These are phyloP conservation scores for Aporrectodea caliginosa DNA, from an alignment of 1,140 invertebrate genomes.

Conservation along the genomic window DNA sequence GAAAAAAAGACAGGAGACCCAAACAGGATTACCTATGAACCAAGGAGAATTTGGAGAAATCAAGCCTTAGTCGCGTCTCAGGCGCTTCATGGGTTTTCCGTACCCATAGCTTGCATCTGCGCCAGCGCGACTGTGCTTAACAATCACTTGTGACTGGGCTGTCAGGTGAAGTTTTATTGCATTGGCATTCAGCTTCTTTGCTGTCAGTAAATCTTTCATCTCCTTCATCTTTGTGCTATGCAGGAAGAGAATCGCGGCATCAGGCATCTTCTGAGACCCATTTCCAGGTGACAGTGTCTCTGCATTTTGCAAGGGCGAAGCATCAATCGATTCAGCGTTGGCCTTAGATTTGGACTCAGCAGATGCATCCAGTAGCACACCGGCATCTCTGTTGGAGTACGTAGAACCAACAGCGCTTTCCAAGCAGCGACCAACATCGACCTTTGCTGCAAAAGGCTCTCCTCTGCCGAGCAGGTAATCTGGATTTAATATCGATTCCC, in stretches of 20 bases:
- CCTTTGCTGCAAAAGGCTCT: conserved; percentile 50
- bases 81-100: background rate
- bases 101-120: background rate
- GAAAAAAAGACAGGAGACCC: background rate
- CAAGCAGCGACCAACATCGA: conserved; percentile 33
- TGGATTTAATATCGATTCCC: conserved; percentile 75
- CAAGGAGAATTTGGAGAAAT: background rate
- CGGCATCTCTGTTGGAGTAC: background rate
- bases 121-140: background rate
- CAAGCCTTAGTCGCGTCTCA: background rate
- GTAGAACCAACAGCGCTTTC: conserved; percentile 18
- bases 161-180: conserved; percentile 92
- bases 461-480: conserved; percentile 69
- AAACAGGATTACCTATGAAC: background rate
- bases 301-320: too few relatives aligned
- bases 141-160: conserved; percentile 76
- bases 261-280: too few relatives aligned
- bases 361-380: background rate
- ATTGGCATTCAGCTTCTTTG: conserved; percentile 86
- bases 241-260: too few relatives aligned
- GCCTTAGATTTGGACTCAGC: background rate
- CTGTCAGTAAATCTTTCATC: conserved; percentile 77
- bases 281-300: too few relatives aligned
- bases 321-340: too few relatives aligned
- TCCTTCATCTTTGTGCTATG: conserved; percentile 93